Conservation (phyloP, 1,140 invertebrate species). For the Brachystomella parvula region DNA sequence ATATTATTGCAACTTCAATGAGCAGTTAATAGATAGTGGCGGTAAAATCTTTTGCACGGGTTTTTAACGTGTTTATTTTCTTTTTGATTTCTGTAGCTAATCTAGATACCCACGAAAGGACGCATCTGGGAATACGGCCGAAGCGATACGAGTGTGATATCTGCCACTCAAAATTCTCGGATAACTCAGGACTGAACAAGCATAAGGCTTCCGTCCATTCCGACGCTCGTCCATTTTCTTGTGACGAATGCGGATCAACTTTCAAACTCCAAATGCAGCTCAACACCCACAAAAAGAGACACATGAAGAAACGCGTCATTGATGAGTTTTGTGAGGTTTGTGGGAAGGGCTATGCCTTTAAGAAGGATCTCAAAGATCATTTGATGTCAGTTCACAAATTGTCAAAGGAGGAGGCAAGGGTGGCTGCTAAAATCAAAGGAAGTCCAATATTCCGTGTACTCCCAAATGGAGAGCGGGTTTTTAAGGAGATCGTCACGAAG, state of each 20-base stretch:
- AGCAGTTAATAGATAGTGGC: too few relatives aligned
- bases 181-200: neutral
- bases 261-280: neutral
- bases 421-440: neutral
- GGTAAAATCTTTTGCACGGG: too few relatives aligned
- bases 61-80: too few relatives aligned
- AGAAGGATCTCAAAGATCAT: neutral
- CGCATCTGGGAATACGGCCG: neutral
- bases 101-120: neutral
- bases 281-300: neutral
- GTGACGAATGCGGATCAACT: neutral
- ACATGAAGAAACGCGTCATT: neutral
- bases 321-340: neutral
- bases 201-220: neutral
- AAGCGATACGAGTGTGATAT: neutral
- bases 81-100: too few relatives aligned
- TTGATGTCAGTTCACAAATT: conserved; percentile 1
- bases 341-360: neutral
- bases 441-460: neutral
- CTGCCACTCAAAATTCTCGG: neutral
- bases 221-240: neutral
- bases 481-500: neutral
- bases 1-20: too few relatives aligned
- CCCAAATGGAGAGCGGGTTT: neutral
- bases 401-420: neutral